Base-by-base conservation (phyloP, 1,140 invertebrate species). In the Drosophila repleta region DNA sequence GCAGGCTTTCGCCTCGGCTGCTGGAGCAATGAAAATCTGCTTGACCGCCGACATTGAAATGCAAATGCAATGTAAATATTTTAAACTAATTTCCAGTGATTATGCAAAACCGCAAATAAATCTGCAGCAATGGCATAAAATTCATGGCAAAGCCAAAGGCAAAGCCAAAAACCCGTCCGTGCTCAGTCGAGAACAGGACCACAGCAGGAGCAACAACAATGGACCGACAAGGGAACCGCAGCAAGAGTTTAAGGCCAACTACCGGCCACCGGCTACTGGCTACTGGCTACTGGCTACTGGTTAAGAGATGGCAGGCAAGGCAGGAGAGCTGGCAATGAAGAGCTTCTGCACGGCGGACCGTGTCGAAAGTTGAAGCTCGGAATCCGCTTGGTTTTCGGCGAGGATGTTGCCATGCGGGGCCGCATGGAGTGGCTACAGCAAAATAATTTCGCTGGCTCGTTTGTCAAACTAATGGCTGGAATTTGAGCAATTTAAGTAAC, bases 21-120 rank as follows among this genome's bases (percentile, higher is more conserved):
- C 46, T 26, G 46, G 15, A n/a, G 35, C 29, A 20, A 21, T 24
- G 43, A 24, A 35, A 64, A 57, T 65, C 67, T 49, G 67, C 61
- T 70, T 70, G 67, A 60, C 56, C 76, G 51, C 67, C 62, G 62
- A 85, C 81, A 75, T 87, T 71, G 75, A 68, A 80, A 85, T 85
- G 82, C 82, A 85, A 85, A 85, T 85, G 76, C 64, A 87, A 85
- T 82, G 83, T 81, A 87, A 85, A 85, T 85, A 87, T 85, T 85
- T 85, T 87, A 85, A 79, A 82, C 82, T 87, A 85, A 87, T 85
- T 85, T 87, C 67, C 78, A 82, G 82, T 87, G 82, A 88, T 88
- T 87, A 87, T 87, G 82, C 83, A 87, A 87, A 87, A 76, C 83
- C 82, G 79, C 82, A 88, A 87, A 87, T 87, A 87, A 88, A 87